Percentiles rank a stretch among this genome's conserved stretches.
Evolutionary conservation across 2,888 invertebrate species (phyloP).

Genomic region (Slavum lentiscoides): DNA sequence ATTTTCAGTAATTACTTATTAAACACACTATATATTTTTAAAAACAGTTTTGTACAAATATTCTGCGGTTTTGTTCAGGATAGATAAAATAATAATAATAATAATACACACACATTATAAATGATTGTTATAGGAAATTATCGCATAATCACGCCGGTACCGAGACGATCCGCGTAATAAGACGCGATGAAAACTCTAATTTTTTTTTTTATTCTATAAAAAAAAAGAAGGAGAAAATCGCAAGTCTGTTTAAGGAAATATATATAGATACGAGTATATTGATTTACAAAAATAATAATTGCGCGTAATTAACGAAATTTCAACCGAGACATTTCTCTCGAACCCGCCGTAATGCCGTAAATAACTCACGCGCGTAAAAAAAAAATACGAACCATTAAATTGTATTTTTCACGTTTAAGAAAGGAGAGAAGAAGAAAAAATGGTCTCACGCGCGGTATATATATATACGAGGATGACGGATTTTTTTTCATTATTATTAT

Average conservation of each 20-base stretch:
- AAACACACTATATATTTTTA: background rate
- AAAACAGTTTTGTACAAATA: background rate
- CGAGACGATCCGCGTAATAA: background rate
- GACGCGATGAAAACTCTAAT: background rate
- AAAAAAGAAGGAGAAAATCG: background rate
- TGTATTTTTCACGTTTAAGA: constrained; percentile 18
- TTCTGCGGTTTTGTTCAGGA: too few species aligned
- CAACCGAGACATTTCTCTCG: background rate
- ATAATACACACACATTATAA: too few species aligned
- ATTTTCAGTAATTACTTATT: constrained; percentile 30
- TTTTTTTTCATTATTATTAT: constrained; percentile 41
- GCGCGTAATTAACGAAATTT: too few species aligned
- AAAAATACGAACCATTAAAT: constrained; percentile 38
- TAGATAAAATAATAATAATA: too few species aligned
- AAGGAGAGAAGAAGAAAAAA: constrained; percentile 24
- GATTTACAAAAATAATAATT: background rate
- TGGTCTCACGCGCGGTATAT: background rate
- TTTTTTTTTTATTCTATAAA: background rate
- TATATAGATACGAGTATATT: background rate
- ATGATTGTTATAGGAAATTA: background rate
- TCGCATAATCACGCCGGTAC: background rate
- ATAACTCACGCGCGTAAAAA: too few species aligned
- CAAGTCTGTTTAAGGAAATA: background rate
- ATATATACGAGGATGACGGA: constrained; percentile 4
- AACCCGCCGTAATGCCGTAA: background rate